These are phyloP conservation scores for Lutraria rhynchaena DNA, from an alignment of 1,140 invertebrate species.

Conservation along the genomic window DNA sequence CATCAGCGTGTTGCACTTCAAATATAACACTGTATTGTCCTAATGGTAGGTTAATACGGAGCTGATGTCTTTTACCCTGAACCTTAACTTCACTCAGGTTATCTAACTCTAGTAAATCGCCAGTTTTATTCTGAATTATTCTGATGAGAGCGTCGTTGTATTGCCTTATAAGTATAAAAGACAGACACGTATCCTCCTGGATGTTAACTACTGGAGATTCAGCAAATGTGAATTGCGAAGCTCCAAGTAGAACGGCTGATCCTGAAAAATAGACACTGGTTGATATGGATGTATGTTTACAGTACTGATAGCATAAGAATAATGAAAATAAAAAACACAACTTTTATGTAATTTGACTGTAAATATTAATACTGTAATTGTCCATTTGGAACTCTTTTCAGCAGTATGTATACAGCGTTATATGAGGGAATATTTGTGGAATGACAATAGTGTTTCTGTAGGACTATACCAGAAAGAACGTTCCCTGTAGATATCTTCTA, in stretches of 20 bases:
- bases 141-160: background rate
- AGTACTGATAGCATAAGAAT: too few relatives aligned
- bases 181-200: background rate
- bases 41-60: background rate
- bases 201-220: background rate
- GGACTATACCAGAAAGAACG: too few relatives aligned
- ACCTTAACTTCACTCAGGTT: background rate
- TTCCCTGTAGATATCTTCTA: too few relatives aligned
- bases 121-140: background rate
- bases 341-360: too few relatives aligned
- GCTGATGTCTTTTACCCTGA: background rate
- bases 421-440: too few relatives aligned
- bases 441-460: too few relatives aligned
- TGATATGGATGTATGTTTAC: too few relatives aligned
- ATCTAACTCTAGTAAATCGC: background rate
- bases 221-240: background rate
- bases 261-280: too few relatives aligned
- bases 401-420: too few relatives aligned
- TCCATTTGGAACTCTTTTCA: too few relatives aligned
- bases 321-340: too few relatives aligned
- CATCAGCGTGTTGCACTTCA: constrained; percentile 2
- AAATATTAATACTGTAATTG: too few relatives aligned
- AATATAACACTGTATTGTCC: constrained; percentile 23
- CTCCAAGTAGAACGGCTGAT: background rate
- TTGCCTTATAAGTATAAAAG: constrained; percentile 2